Percentiles rank a stretch among this genome's conserved stretches.
These are phyloP conservation scores for Oryzias melastigma DNA, from an alignment of 2,113 vertebrate species.

Conservation along the genomic window DNA sequence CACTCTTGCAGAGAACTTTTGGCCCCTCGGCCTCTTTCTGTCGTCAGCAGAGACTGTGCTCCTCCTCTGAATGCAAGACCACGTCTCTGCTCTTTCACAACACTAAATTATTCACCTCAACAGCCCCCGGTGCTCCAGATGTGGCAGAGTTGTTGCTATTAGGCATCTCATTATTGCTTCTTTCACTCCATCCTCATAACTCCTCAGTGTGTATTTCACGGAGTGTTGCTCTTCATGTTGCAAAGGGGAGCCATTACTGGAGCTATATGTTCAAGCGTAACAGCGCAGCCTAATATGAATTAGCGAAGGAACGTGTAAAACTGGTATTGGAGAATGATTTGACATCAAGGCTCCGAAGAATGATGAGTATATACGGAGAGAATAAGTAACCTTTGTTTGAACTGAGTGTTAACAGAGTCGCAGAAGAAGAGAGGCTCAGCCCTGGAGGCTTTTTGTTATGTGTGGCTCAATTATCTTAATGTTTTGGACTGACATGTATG, in stretches of 20 bases:
- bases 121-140: slow-evolving; percentile 47
- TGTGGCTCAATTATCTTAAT: slow-evolving; percentile 1
- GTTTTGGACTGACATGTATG: not conserved
- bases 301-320: slow-evolving; percentile 3
- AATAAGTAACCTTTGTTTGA: slow-evolving; percentile 25
- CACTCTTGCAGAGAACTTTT: not conserved
- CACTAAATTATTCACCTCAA: slow-evolving; percentile 69
- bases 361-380: too few species aligned
- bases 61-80: slow-evolving; percentile 42
- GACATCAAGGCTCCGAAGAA: not conserved
- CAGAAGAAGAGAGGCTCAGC: not conserved
- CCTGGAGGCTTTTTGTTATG: not conserved
- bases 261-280: slow-evolving; percentile 3
- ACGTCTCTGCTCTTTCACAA: slow-evolving; percentile 51
- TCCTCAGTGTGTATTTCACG: slow-evolving; percentile 22
- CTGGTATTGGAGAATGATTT: not conserved
- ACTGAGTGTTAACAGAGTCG: slow-evolving; percentile 8
- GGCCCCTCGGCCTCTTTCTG: not conserved
- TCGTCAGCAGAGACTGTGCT: not conserved
- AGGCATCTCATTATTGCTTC: slow-evolving; percentile 31
- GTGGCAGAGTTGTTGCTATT: slow-evolving; percentile 50
- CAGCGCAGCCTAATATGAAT: slow-evolving; percentile 24
- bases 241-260: slow-evolving; percentile 12
- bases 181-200: slow-evolving; percentile 11
- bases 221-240: not conserved